phyloP scores from a whole-genome alignment of 2,797 vertebrate species.

The Characodon lateralis region DNA sequence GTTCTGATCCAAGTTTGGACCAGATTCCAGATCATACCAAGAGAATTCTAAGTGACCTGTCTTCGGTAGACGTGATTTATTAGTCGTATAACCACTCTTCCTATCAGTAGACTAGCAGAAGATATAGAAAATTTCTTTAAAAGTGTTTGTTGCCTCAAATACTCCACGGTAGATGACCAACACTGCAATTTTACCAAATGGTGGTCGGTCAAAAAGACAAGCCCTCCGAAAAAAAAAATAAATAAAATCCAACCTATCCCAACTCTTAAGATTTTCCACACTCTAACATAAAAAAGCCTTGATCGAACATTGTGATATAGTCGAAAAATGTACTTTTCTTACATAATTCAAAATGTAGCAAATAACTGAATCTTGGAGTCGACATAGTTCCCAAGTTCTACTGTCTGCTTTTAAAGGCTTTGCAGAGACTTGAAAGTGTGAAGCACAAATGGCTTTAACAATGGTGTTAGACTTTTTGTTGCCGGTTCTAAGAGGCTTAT shows the following conservation, averaged over 20 bases:
- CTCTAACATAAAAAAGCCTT: background rate
- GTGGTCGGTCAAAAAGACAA: background rate
- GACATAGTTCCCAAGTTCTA: background rate
- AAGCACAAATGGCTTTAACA: constrained; percentile 1
- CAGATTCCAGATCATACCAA: background rate
- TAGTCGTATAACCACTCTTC: background rate
- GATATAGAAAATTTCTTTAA: background rate
- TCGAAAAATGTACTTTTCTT: background rate
- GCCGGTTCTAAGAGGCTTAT: constrained; percentile 2
- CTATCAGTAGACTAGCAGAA: background rate
- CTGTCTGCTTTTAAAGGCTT: background rate
- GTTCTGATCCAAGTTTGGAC: background rate
- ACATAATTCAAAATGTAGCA: background rate
- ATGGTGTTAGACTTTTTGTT: background rate
- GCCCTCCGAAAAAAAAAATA: background rate
- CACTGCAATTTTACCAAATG: background rate
- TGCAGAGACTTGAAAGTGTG: background rate
- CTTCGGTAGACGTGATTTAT: background rate
- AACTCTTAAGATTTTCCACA: background rate
- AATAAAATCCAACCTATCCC: background rate
- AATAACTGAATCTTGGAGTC: background rate
- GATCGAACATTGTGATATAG: background rate
- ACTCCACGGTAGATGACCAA: background rate
- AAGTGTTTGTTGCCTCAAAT: background rate
- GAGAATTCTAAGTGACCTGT: background rate